These are phyloP conservation scores for Spatulosminthurus flaviceps DNA, from an alignment of 2,888 invertebrate species.

Conservation along the genomic window DNA sequence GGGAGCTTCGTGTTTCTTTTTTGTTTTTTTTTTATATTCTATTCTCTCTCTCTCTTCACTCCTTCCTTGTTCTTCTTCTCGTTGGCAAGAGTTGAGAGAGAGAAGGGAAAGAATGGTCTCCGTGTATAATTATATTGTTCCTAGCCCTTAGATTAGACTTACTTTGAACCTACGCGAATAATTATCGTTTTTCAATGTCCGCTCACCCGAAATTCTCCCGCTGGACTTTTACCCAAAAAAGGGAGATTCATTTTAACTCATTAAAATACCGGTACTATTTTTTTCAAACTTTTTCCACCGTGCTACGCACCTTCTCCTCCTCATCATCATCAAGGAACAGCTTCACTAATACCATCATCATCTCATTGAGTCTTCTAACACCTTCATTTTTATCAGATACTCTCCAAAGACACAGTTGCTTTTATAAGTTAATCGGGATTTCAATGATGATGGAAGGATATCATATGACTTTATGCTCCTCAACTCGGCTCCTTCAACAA, in stretches of 20 bases:
- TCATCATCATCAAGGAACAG: neutral
- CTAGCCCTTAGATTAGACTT: constrained; percentile 1
- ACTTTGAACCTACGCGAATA: constrained; percentile 50
- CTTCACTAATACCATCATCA: neutral
- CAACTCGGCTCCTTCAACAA: too few species aligned
- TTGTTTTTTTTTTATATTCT: constrained; percentile 36
- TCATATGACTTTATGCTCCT: too few species aligned
- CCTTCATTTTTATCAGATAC: constrained; percentile 3
- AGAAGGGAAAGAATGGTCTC: neutral
- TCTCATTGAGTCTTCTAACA: constrained; percentile 1
- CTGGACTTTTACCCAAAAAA: constrained; percentile 41
- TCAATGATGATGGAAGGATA: too few species aligned
- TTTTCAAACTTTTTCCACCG: constrained; percentile 9
- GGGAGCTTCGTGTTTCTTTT: constrained; percentile 41
- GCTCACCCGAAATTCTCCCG: constrained; percentile 40
- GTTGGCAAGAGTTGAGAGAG: neutral
- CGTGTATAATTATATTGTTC: constrained; percentile 43
- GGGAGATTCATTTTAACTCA: constrained; percentile 40
- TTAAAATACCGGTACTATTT: constrained; percentile 42
- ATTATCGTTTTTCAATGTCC: constrained; percentile 44
- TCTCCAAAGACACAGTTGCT: too few species aligned
- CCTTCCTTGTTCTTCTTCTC: neutral
- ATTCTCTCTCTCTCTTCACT: too few species aligned
- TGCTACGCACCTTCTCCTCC: constrained; percentile 27
- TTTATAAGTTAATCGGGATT: too few species aligned